phyloP scores from a whole-genome alignment of 2,113 vertebrate genomes.

The Erinaceus europaeus region DNA sequence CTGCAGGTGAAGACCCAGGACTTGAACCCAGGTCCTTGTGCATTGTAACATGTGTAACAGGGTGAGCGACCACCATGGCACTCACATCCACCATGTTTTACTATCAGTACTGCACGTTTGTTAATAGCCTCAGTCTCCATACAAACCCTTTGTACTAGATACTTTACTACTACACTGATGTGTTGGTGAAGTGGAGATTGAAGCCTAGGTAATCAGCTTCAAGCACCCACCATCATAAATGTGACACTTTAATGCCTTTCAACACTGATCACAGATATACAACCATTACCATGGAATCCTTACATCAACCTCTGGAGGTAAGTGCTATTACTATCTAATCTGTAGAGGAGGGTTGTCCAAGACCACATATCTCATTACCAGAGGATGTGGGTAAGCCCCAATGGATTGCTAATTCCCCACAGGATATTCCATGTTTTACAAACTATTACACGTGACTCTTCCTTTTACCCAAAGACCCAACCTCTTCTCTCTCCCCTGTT shows the following conservation, averaged over 20 bases:
- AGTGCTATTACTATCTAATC: not conserved
- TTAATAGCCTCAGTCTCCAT: not conserved
- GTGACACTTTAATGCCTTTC: too few relatives aligned
- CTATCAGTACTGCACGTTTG: not conserved
- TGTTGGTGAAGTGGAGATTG: not conserved
- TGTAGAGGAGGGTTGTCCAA: not conserved
- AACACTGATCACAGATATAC: too few relatives aligned
- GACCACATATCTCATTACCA: not conserved
- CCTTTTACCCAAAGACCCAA: not conserved
- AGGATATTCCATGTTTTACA: not conserved
- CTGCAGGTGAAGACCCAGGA: too few relatives aligned
- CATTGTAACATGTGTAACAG: too few relatives aligned
- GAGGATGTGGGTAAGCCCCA: not conserved
- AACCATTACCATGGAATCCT: not conserved
- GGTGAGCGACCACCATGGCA: too few relatives aligned
- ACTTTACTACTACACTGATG: not conserved
- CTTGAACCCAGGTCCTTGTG: too few relatives aligned
- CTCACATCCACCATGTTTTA: too few relatives aligned
- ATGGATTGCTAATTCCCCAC: not conserved
- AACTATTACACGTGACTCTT: not conserved
- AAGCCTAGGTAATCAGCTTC: not conserved
- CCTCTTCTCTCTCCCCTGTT: not conserved
- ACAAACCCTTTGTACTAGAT: not conserved
- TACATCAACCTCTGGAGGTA: not conserved
- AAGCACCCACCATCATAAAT: too few relatives aligned